These are phyloP conservation scores for Noctua pronuba DNA, from an alignment of 2,888 invertebrate species.

Conservation along the genomic window DNA sequence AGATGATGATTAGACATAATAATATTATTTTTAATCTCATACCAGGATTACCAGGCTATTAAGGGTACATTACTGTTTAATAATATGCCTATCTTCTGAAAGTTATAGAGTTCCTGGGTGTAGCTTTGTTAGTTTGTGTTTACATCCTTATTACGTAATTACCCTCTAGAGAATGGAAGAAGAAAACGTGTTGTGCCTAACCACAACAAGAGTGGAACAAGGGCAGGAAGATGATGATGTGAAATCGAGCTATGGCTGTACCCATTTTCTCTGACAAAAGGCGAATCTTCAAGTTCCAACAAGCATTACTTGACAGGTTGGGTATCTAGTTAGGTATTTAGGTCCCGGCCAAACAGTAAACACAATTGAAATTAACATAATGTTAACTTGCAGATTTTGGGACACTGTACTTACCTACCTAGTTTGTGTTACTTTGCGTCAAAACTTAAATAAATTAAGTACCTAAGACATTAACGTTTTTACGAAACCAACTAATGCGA, in stretches of 20 bases:
- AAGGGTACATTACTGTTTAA: too few species aligned
- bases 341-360: neutral
- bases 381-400: neutral
- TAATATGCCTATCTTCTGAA: too few species aligned
- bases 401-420: neutral
- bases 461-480: conserved; percentile 3
- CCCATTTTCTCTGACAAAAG: neutral
- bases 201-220: too few species aligned
- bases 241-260: too few species aligned
- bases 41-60: too few species aligned
- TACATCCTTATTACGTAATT: too few species aligned
- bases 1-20: too few species aligned
- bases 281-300: neutral
- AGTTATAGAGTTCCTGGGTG: too few species aligned
- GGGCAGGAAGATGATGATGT: too few species aligned
- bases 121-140: too few species aligned
- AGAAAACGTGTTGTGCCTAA: neutral
- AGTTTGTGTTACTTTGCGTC: conserved; percentile 1
- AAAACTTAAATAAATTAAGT: neutral
- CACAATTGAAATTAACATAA: neutral
- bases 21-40: too few species aligned
- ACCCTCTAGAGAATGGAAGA: neutral
- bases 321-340: neutral
- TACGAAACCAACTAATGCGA: conserved; percentile 18
- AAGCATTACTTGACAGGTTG: neutral